Base-by-base conservation (phyloP, 2,797 vertebrate genomes). In the Sternotherus odoratus region DNA sequence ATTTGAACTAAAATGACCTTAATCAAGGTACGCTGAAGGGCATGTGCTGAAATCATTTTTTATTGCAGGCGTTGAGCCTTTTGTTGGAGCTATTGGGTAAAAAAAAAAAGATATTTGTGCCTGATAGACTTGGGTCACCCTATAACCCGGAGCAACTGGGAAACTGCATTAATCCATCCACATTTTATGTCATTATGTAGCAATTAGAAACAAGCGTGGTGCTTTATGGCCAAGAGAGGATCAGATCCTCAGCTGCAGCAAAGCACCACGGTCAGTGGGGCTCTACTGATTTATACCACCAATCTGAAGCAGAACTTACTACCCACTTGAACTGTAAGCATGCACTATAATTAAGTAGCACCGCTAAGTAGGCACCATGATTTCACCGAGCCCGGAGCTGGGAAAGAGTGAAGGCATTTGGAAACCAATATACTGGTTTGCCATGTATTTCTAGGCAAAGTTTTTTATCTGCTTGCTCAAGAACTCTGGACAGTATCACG, bases 21-120 rank as follows among this genome's bases (percentile, higher is more conserved):
- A 91, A 93, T 86, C 83, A 87, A 88, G 82, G 77, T 39, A 89
- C 0, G 1, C 69, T 63, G 92, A 30, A 89, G 63, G 88, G 87
- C 91, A 95, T 69, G 12, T 24, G 81, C 69, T 82, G 92, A 17
- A 88, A 78, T 90, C 4, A 56, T 84, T 91, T 96, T 79, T 93
- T 94, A 87, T 39, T 66, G 74, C 69, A 89, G 86, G 63, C 69
- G 83, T 82, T 54, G 83, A 94, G 78, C 9, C 12, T 88, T 94
- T 94, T 5, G 2, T 57, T 56, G 82, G 69, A 88, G 33, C 3
- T 4, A 66, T 83, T 90, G 63, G 51, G 75, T 91, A 49, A 49
- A 49, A 96, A 96, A 94, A 94, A 96, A 94, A 82, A 63, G 86
- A n/a, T 85, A 83, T 94, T 91, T 88, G 79, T 48, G 93, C 74